Base-by-base conservation (phyloP, 2,113 vertebrate species). In the Podarcis cretensis region DNA sequence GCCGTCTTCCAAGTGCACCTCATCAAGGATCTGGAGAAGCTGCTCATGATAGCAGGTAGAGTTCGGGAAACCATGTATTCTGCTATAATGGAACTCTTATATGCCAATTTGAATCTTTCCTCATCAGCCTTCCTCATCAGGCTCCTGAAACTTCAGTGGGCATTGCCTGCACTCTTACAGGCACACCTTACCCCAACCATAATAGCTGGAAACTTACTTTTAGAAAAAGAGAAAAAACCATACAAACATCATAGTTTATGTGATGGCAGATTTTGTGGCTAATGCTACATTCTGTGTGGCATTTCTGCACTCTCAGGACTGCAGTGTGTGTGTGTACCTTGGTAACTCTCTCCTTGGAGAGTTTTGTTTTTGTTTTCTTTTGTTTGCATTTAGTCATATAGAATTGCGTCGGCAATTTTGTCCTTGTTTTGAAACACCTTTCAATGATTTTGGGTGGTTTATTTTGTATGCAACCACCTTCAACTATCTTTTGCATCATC, bases 1-100 rank as follows among this genome's bases (percentile, higher is more conserved):
- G 98, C 98, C 0, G 98, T 99, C 95, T 99, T 99, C 96, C 99
- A 99, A 96, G 98, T 99, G 96, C 98, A 99, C 92, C 97, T 99
- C 96, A 97, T 99, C 95, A 99, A 99, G 94, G 99, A 99, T 86
- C 98, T 98, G 93, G 99, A 99, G 92, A 99, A 99, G 91, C 97
- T 99, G 4, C 97, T 99, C 90, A 98, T 99, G 98, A 99, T 99
- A 92, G 98, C 98, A 96, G 99, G 99, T 99, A 79, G 81, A 68
- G 66, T 63, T 76, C 87, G 30, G 81, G 76, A 27, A 32, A 9
- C 68, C 12, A 1, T 48, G 40, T 32, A 1, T 27, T 69, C 59
- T 18, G 69, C 76, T 77, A 77, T 4, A 43, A 54, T 48, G 69
- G 69, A 43, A 25, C 20, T 0, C 0, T 25, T 43, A 71, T 25